Evolutionary conservation across 1,140 invertebrate genomes (phyloP), one percentile per base, ranked within the genome.

Genomic region (Papilio helenus): DNA sequence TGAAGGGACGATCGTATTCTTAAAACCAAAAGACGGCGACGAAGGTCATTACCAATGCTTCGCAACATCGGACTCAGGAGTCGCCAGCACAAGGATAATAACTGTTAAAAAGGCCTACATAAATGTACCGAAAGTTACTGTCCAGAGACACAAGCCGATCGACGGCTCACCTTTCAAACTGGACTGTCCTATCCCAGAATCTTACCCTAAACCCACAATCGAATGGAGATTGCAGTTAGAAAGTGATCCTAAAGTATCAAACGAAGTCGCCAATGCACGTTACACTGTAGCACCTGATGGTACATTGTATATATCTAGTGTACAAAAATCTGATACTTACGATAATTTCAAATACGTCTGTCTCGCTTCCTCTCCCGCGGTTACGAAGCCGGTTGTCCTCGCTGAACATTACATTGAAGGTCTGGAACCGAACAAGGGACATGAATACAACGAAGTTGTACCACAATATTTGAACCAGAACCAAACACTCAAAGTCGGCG

Each of bases 201-300:
- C 85, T 0, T 91, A 94, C 58, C 92, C 92, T 0, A 89, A 90
- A 80, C 91, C 92, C 0, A 82, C 82, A 20, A 90, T 94, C 5
- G 65, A 55, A 2, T 94, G 92, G 92, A 81, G 79, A 26, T 83
- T 76, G 2, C 86, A 89, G 79, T 61, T 81, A 0, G 34, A 77
- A 18, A 58, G 68, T 8, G 86, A 89, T 26, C 81, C 83, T 0
- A 82, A 42, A 2, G 81, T 86, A 9, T 81, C 80, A 0, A 84
- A 86, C 20, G 81, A 80, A 3, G 82, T 89, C 10, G 26, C 85
- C 0, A 84, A 86, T 51, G 16, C 78, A 0, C 81, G 88, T 20
- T 87, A 89, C 16, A 90, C 87, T 1, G 39, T 83, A 1, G 85
- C 89, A 0, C 89, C 90, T 3, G 86, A 89, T 7, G 92, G 92